A percentile compares a stretch with the other conserved stretches of the same genome.
Conservation (phyloP, 2,888 invertebrate genomes). For the Acanthosoma haemorrhoidale region DNA sequence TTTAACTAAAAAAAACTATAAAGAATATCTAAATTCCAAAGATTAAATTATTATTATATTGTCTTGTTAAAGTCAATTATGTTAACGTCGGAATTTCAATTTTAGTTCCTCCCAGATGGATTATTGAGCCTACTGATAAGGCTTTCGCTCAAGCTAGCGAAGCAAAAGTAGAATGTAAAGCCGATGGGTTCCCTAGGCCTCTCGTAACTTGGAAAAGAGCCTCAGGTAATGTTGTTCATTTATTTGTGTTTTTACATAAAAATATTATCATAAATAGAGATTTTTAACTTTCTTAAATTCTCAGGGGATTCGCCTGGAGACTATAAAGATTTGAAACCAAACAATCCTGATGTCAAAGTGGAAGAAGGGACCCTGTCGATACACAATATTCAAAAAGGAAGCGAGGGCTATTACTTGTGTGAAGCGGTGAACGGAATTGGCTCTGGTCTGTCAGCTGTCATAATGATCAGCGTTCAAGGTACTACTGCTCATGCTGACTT, state of each 20-base stretch:
- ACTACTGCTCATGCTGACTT: constrained; percentile 36
- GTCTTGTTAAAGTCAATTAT: too few relatives aligned
- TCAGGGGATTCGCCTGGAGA: constrained; percentile 84
- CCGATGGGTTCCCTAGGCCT: constrained; percentile 92
- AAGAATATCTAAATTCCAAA: not conserved
- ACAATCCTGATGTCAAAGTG: constrained; percentile 83
- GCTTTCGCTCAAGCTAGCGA: constrained; percentile 92
- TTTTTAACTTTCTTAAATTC: not conserved
- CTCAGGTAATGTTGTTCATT: constrained; percentile 62
- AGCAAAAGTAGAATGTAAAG: constrained; percentile 91
- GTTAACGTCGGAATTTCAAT: too few relatives aligned
- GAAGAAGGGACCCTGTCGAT: constrained; percentile 90
- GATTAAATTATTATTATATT: not conserved
- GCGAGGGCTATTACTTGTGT: constrained; percentile 91
- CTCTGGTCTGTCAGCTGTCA: constrained; percentile 88
- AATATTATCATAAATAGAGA: not conserved
- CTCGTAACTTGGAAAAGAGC: constrained; percentile 93
- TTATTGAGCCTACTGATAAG: constrained; percentile 88
- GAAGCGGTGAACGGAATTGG: constrained; percentile 95
- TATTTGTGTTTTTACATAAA: not conserved
- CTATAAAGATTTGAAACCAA: constrained; percentile 86
- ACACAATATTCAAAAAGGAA: constrained; percentile 84
- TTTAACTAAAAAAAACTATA: not conserved
- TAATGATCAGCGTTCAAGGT: constrained; percentile 91
- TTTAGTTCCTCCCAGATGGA: constrained; percentile 94